Evolutionary conservation across 1,140 invertebrate genomes (phyloP).

Genomic region (Sycophila sp.): DNA sequence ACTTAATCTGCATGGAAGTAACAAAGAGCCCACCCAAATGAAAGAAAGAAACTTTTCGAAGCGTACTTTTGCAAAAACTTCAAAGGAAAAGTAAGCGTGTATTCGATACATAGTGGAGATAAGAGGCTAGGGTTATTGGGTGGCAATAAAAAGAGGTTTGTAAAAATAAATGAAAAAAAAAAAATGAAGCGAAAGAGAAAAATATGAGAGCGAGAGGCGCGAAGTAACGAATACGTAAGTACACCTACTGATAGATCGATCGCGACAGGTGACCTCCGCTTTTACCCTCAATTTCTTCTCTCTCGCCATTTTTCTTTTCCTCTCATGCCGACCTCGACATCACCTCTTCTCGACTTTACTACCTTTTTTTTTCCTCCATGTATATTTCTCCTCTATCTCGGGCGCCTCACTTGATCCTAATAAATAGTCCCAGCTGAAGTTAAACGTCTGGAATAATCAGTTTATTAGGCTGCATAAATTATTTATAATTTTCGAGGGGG

Average conservation of each 20-base stretch:
- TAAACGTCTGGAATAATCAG: too few species aligned
- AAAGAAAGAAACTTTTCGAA: background rate
- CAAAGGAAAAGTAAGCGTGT: background rate
- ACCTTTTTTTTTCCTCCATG: background rate
- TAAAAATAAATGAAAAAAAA: background rate
- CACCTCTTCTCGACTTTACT: background rate
- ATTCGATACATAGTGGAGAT: slow-evolving; percentile 18
- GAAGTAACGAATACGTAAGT: slow-evolving; percentile 29
- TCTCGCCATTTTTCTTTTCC: background rate
- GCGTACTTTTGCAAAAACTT: background rate
- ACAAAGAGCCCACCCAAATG: too few species aligned
- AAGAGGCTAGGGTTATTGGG: too few species aligned
- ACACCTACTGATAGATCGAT: slow-evolving; percentile 24
- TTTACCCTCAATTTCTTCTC: slow-evolving; percentile 13
- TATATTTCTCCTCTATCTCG: too few species aligned
- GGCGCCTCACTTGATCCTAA: background rate
- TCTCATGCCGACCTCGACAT: background rate
- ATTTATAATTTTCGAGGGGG: too few species aligned
- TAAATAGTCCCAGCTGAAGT: background rate
- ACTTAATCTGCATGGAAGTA: too few species aligned
- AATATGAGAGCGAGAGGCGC: background rate
- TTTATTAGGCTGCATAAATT: too few species aligned
- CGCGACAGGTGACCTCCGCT: slow-evolving; percentile 9
- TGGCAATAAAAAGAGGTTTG: background rate
- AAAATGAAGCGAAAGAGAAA: background rate